Percentiles rank a stretch among this genome's conserved stretches.
Evolutionary conservation across 2,888 invertebrate genomes (phyloP).

Genomic region (Cephus nigrinus): DNA sequence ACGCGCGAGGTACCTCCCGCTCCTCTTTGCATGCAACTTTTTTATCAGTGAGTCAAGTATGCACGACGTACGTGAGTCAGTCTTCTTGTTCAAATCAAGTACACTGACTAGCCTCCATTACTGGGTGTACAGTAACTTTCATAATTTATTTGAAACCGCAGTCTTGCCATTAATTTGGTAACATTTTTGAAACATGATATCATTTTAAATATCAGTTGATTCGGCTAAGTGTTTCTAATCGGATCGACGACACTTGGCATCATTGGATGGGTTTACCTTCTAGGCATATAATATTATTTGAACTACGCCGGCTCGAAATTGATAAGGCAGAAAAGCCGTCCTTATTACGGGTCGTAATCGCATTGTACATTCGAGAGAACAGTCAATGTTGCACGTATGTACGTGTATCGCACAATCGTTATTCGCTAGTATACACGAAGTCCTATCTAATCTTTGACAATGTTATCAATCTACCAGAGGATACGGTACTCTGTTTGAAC

Average conservation of each 20-base stretch:
- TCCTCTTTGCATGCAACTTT: neutral
- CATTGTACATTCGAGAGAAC: neutral
- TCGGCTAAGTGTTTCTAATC: neutral
- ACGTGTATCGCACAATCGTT: neutral
- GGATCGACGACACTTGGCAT: neutral
- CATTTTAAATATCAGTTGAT: neutral
- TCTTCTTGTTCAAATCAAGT: neutral
- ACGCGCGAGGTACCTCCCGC: neutral
- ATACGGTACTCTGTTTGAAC: slow-evolving; percentile 26
- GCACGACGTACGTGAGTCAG: neutral
- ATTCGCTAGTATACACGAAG: slow-evolving; percentile 12
- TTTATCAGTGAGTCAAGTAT: neutral
- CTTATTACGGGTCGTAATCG: neutral
- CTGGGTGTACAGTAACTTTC: neutral
- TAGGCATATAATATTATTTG: neutral
- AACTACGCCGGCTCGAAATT: neutral
- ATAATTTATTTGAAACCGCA: neutral
- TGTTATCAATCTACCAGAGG: slow-evolving; percentile 38
- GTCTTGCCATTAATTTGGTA: neutral
- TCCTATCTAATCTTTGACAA: slow-evolving; percentile 48
- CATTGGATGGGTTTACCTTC: neutral
- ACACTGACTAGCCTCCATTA: neutral
- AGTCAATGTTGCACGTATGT: neutral
- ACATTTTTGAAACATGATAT: neutral
- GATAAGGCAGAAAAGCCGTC: neutral